Evolutionary conservation across 1,140 invertebrate genomes (phyloP).

Genomic region (Nasonia giraulti): DNA sequence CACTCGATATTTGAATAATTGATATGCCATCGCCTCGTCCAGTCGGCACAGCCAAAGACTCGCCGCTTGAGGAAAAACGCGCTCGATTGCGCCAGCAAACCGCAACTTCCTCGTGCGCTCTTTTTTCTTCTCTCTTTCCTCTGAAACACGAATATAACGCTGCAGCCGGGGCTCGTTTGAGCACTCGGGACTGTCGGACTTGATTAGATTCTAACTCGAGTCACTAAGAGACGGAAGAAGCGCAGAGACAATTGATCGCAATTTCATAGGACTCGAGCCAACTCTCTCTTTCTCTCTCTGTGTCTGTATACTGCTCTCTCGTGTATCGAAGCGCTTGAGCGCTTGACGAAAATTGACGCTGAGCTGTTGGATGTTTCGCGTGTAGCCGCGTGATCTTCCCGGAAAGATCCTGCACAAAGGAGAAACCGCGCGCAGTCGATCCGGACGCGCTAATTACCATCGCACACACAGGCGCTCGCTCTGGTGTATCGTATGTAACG

Average conservation of each 20-base stretch:
- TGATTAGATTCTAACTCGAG: constrained; percentile 5
- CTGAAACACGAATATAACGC: too few relatives aligned
- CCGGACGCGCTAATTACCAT: constrained; percentile 3
- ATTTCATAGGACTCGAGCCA: background rate
- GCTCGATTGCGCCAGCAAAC: background rate
- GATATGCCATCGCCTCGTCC: too few relatives aligned
- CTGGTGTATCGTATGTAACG: too few relatives aligned
- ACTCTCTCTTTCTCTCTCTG: too few relatives aligned
- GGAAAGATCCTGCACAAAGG: background rate
- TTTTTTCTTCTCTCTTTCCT: too few relatives aligned
- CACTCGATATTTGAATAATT: background rate
- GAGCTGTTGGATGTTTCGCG: background rate
- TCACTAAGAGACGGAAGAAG: background rate
- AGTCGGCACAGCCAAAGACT: too few relatives aligned
- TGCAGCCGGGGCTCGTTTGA: background rate
- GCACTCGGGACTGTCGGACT: background rate
- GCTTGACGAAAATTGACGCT: background rate
- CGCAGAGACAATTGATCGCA: background rate
- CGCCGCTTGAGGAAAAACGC: too few relatives aligned
- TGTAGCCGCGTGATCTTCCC: background rate
- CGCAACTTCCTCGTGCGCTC: constrained; percentile 3
- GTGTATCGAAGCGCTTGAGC: background rate
- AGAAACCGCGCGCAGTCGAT: constrained; percentile 24
- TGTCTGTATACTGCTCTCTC: too few relatives aligned
- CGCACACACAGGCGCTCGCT: too few relatives aligned